Percentiles rank a stretch among this genome's conserved stretches.
These are phyloP conservation scores for Idaea straminata DNA, from an alignment of 2,888 invertebrate genomes.

Conservation along the genomic window DNA sequence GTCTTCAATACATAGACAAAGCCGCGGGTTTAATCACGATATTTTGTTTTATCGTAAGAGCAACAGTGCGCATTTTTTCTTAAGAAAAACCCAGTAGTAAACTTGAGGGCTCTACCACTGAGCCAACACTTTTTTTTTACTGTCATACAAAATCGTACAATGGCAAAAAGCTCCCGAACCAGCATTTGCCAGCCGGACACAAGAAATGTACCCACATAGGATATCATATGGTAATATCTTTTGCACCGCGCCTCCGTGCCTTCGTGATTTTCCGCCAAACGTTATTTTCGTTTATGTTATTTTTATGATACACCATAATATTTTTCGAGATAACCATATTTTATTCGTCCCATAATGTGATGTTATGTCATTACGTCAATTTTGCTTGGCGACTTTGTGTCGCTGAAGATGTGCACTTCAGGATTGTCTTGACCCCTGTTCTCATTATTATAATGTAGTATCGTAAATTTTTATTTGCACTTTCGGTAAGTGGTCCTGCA, in stretches of 20 bases:
- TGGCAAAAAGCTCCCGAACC: constrained; percentile 35
- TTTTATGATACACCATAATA: constrained; percentile 13
- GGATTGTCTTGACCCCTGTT: neutral
- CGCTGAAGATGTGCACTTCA: neutral
- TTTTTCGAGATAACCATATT: constrained; percentile 3
- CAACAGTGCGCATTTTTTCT: no score
- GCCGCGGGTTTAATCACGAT: no score
- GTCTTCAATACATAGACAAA: no score
- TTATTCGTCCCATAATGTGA: neutral
- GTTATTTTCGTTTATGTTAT: constrained; percentile 47
- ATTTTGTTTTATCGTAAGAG: no score
- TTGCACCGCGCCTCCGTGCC: constrained; percentile 39
- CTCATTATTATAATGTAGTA: neutral
- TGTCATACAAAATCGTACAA: constrained; percentile 19
- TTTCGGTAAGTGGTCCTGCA: neutral
- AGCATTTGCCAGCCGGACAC: constrained; percentile 52
- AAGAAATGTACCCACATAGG: constrained; percentile 54
- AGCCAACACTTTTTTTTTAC: no score
- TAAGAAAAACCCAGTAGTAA: neutral
- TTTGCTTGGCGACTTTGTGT: neutral
- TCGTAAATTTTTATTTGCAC: neutral
- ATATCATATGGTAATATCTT: constrained; percentile 71
- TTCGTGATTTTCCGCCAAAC: constrained; percentile 51
- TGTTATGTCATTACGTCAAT: constrained; percentile 1
- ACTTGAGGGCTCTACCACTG: no score